Percentiles rank a stretch among this genome's conserved stretches.
Conservation (phyloP, 2,113 vertebrate genomes). For the Cyprinodon tularosa region DNA sequence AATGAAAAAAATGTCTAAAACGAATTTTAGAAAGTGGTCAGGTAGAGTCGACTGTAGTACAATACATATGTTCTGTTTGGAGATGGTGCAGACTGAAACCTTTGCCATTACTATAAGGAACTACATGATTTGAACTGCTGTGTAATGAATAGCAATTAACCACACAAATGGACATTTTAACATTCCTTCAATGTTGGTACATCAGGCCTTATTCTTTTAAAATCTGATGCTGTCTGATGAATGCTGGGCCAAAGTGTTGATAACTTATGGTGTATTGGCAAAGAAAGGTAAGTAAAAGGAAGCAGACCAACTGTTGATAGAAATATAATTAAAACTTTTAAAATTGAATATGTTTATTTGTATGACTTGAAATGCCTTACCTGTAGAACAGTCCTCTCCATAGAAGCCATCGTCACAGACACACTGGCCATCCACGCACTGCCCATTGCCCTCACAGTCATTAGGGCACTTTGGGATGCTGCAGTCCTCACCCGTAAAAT, state of each 20-base stretch:
- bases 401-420: slow-evolving; percentile 85
- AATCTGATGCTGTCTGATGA: neutral
- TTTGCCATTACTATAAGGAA: neutral
- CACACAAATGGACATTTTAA: neutral
- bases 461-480: slow-evolving; percentile 78
- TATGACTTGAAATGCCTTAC: slow-evolving; percentile 67
- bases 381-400: slow-evolving; percentile 85
- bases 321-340: neutral
- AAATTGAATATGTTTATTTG: neutral
- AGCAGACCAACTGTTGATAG: neutral
- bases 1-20: too few relatives aligned
- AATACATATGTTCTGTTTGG: neutral
- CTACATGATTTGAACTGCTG: neutral
- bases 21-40: neutral
- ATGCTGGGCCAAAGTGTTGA: neutral
- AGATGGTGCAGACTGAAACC: neutral
- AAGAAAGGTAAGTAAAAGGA: too few relatives aligned
- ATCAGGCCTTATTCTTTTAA: neutral
- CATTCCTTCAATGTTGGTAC: neutral
- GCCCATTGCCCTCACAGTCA: slow-evolving; percentile 84
- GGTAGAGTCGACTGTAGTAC: neutral
- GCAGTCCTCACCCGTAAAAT: slow-evolving; percentile 83
- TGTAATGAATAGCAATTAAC: neutral
- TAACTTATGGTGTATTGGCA: neutral
- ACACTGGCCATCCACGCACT: slow-evolving; percentile 85